These are phyloP conservation scores for Myotis myotis DNA, from an alignment of 2,797 vertebrate species.

Conservation along the genomic window DNA sequence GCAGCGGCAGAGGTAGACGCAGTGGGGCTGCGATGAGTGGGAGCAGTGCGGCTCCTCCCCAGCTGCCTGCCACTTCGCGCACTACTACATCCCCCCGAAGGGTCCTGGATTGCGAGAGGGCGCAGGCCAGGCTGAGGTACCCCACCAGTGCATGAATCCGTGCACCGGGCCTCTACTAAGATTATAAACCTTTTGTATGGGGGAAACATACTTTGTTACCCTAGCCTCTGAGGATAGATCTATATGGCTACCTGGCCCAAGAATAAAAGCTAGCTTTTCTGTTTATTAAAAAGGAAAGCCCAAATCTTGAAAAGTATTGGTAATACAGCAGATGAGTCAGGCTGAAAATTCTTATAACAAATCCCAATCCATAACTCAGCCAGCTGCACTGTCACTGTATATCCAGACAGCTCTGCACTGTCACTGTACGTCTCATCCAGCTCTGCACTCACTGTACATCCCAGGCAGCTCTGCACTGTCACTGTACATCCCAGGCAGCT, in stretches of 20 bases:
- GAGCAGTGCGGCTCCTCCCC: too few relatives aligned
- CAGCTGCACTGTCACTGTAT: neutral
- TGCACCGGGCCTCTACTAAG: neutral
- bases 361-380: neutral
- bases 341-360: neutral
- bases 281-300: constrained; percentile 7
- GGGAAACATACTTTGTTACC: neutral
- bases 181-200: neutral
- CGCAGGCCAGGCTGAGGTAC: too few relatives aligned
- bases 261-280: neutral
- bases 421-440: too few relatives aligned
- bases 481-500: too few relatives aligned
- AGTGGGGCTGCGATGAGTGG: too few relatives aligned
- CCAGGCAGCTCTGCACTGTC: too few relatives aligned
- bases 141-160: too few relatives aligned
- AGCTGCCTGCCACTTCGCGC: too few relatives aligned
- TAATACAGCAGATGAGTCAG: neutral
- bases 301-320: constrained; percentile 1
- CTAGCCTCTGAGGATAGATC: neutral
- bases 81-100: too few relatives aligned
- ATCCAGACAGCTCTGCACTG: neutral
- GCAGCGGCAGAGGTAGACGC: too few relatives aligned
- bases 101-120: too few relatives aligned
- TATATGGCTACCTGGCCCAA: neutral
- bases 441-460: too few relatives aligned